Evolutionary conservation across 2,888 invertebrate genomes (phyloP), one percentile per base, ranked within the genome.

Genomic region (Nomada lathburiana): DNA sequence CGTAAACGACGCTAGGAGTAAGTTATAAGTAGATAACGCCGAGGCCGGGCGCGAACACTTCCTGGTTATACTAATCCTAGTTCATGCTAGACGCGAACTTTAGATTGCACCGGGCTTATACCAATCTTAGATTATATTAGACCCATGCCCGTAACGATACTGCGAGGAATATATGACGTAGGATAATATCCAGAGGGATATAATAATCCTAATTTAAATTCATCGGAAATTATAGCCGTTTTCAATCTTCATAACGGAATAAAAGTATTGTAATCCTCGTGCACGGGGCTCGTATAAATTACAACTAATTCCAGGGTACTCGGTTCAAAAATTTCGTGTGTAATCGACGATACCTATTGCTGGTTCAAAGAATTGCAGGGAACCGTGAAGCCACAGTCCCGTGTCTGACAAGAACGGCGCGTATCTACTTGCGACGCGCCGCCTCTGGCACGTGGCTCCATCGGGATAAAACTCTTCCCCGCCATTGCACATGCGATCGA

Each of bases 51-150:
- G 53, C 53, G 50, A 63, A 65, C 65, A 67, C 80, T 78, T 80
- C 80, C 80, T 80, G 80, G 80, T 80, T 78, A 70, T 78, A 60
- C 71, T 67, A 67, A 78, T 80, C 79, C 80, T 50, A 71, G 79
- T 65, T 77, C 70, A 70, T 60, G 64, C 59, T 44, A 53, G 44
- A 55, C 29, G 62, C 44, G 18, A 23, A 18, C 50, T 63, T 26
- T 57, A 57, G 20, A 47, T 63, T 60, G 70, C 70, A 44, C 50
- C 52, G 36, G 36, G 60, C 26, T 68, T 52, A 64, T 50, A 60
- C 60, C 26, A 59, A 18, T 52, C 36, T 71, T 47, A 50, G 78
- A 77, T 65, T 68, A 60, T 69, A 44, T 52, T 44, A 29, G 36
- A 59, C 59, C 52, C 47, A 62, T 42, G 52, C 52, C n/a, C n/a